Base-by-base conservation (phyloP, 1,140 invertebrate species). In the Lasaia peninsularis region DNA sequence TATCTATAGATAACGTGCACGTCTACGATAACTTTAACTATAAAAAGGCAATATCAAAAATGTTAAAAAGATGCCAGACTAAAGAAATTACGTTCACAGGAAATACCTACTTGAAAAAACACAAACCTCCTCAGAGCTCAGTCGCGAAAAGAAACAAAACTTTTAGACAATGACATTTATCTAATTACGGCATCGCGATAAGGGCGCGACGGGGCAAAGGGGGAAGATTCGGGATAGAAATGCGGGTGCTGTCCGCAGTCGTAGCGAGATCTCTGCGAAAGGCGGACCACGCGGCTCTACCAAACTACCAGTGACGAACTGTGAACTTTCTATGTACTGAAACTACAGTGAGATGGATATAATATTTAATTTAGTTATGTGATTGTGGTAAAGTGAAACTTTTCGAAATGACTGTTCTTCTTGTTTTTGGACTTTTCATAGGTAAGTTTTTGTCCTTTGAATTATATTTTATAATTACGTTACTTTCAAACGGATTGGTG, bases 101-200 rank as follows among this genome's bases (percentile, higher is more conserved):
- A 50, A 50, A 51, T 11, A 21, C 11, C 28, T 14, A 24, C 20
- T 24, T 10, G 11, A 31, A 7, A n/a, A 21, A 51, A 28, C 21
- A 7, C 21, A 24, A 32, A 31, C 24, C 7, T 40, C n/a, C 24
- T 18, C 37, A 49, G 50, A 60, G 48, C 44, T 51, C 48, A 33
- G 24, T 28, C 24, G 24, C 24, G 24, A 14, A 40, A 67, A 55
- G 71, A 77, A 69, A 56, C 55, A 65, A 73, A 71, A 76, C 59
- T 68, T 65, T 81, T 71, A 80, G 74, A 80, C 70, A 81, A 80
- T 85, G 80, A 83, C 80, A 85, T 86, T 84, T 80, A 86, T 86
- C 83, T 86, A 84, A 86, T 86, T 86, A 86, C 68, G 74, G 73
- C 60, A 81, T 80, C 82, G 80, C 74, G 83, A 86, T 84, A 84